Conservation (phyloP, 1,140 invertebrate genomes). For the Bombus pyrosoma region DNA sequence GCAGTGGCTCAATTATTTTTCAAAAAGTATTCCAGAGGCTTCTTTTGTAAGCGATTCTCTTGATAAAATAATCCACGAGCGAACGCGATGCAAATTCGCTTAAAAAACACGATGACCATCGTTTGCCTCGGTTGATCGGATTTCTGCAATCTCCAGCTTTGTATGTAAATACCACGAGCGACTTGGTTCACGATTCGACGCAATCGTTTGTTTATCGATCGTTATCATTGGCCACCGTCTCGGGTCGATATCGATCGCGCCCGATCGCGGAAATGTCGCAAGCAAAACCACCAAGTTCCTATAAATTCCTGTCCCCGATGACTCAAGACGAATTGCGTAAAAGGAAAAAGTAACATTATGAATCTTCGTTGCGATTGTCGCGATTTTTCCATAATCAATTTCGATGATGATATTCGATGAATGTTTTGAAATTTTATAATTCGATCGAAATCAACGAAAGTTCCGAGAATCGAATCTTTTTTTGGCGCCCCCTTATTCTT, state of each 20-base stretch:
- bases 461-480: too few relatives aligned
- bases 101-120: conserved; percentile 33
- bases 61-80: neutral
- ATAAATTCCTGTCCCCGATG: conserved; percentile 41
- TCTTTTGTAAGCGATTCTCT: too few relatives aligned
- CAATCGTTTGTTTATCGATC: conserved; percentile 44
- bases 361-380: too few relatives aligned
- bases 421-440: too few relatives aligned
- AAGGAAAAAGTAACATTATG: neutral
- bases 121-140: conserved; percentile 13
- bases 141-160: conserved; percentile 56
- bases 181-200: conserved; percentile 1
- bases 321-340: conserved; percentile 50
- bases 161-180: conserved; percentile 54
- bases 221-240: conserved; percentile 48
- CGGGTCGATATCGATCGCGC: conserved; percentile 37
- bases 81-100: conserved; percentile 27
- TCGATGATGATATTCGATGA: too few relatives aligned
- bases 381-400: too few relatives aligned
- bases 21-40: too few relatives aligned
- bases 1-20: too few relatives aligned
- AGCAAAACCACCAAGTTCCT: conserved; percentile 34
- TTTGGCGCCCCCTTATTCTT: too few relatives aligned
- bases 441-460: too few relatives aligned
- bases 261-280: conserved; percentile 37